These are phyloP conservation scores for Pantala flavescens DNA, from an alignment of 1,140 invertebrate genomes.

Conservation along the genomic window DNA sequence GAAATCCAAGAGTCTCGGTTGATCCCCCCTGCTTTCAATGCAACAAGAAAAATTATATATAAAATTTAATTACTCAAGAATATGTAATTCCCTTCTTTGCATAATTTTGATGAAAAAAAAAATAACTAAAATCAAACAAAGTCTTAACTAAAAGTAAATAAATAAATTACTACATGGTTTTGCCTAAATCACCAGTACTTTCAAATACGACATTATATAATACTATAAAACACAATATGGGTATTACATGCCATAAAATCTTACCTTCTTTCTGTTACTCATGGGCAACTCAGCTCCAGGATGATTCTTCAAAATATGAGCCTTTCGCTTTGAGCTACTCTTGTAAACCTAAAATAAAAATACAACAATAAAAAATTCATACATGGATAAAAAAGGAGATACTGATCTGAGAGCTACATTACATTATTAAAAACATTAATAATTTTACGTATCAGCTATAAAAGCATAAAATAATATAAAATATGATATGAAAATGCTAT, in stretches of 20 bases:
- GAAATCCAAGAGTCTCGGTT: constrained; percentile 37
- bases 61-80: constrained; percentile 15
- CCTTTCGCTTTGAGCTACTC: constrained; percentile 73
- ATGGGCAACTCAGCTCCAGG: constrained; percentile 61
- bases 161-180: no score
- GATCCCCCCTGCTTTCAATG: constrained; percentile 28
- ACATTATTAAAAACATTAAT: neutral
- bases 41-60: neutral
- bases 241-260: neutral
- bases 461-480: no score
- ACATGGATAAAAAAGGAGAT: neutral
- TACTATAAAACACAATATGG: no score
- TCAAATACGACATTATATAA: no score
- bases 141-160: no score
- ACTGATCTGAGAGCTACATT: constrained; percentile 16
- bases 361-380: neutral
- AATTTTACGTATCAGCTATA: neutral
- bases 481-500: no score
- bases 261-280: constrained; percentile 42
- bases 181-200: no score
- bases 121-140: neutral
- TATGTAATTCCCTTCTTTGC: neutral
- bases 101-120: neutral
- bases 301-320: constrained; percentile 77
- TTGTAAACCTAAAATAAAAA: constrained; percentile 53